Evolutionary conservation across 2,113 vertebrate genomes (phyloP).

Genomic region (Salvator merianae): DNA sequence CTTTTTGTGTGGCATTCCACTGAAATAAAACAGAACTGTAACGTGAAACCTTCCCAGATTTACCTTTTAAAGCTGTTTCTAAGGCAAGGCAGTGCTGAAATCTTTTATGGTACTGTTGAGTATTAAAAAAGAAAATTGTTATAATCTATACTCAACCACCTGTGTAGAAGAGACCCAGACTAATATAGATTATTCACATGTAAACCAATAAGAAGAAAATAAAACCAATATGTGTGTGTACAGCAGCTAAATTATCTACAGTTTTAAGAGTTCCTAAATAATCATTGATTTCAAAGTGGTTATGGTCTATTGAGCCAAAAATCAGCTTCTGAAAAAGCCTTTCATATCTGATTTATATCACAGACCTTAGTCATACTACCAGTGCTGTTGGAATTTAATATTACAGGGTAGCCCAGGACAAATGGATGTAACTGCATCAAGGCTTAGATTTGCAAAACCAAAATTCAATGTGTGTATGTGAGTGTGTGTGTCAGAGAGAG

Average conservation of each 20-base stretch:
- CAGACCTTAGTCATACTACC: slow-evolving; percentile 15
- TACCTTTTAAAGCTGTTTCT: slow-evolving; percentile 4
- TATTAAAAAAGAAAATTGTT: not conserved
- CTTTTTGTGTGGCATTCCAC: not conserved
- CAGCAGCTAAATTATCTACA: slow-evolving; percentile 35
- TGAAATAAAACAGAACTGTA: not conserved
- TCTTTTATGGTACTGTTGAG: not conserved
- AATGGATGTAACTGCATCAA: not conserved
- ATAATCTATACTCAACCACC: slow-evolving; percentile 4
- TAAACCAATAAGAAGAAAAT: slow-evolving; percentile 41
- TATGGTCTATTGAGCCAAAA: slow-evolving; percentile 71
- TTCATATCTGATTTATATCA: not conserved
- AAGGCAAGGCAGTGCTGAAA: not conserved
- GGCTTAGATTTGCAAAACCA: slow-evolving; percentile 27
- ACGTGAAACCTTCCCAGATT: not conserved
- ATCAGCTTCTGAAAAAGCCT: slow-evolving; percentile 57
- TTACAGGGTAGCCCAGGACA: not conserved
- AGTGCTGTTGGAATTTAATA: not conserved
- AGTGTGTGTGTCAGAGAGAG: not conserved
- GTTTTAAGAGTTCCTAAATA: slow-evolving; percentile 71
- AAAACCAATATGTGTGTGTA: slow-evolving; percentile 21
- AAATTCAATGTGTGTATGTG: not conserved
- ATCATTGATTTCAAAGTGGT: slow-evolving; percentile 68
- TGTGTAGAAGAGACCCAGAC: not conserved
- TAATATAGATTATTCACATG: slow-evolving; percentile 15